These are phyloP conservation scores for Stichopus chloronotus DNA, from an alignment of 35 echinoderm and acorn worm species.

Conservation along the genomic window DNA sequence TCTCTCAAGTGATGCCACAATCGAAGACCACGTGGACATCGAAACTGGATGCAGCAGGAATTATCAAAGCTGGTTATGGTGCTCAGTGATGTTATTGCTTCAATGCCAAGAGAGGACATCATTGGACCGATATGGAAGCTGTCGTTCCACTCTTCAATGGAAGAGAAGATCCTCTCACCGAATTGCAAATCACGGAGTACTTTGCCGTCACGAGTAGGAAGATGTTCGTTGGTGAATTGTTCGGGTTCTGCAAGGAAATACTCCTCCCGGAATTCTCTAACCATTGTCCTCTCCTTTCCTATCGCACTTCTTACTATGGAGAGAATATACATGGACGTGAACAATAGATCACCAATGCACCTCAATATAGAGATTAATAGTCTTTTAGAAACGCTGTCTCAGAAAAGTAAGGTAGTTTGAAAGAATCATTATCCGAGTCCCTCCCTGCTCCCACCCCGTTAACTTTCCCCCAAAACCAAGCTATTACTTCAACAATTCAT, in stretches of 20 bases:
- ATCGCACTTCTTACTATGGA: constrained; percentile 2
- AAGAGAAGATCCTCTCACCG: background rate
- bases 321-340: too few species aligned
- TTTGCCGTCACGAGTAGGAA: constrained; percentile 7
- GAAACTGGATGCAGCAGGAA: background rate
- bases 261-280: constrained; percentile 30
- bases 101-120: constrained; percentile 9
- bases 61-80: background rate
- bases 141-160: constrained; percentile 21
- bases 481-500: too few species aligned
- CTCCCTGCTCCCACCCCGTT: too few species aligned
- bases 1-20: constrained; percentile 24
- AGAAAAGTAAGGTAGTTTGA: too few species aligned
- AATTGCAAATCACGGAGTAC: background rate
- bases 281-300: constrained; percentile 20
- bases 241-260: constrained; percentile 43
- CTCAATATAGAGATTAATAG: too few species aligned
- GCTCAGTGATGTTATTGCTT: background rate
- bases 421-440: too few species aligned
- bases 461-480: too few species aligned
- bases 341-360: too few species aligned
- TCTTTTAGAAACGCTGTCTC: too few species aligned
- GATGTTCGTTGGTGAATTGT: constrained; percentile 23
- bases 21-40: constrained; percentile 44
- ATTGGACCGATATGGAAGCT: constrained; percentile 32